These are phyloP conservation scores for Polyergus mexicanus DNA, from an alignment of 1,140 invertebrate species.

Conservation along the genomic window DNA sequence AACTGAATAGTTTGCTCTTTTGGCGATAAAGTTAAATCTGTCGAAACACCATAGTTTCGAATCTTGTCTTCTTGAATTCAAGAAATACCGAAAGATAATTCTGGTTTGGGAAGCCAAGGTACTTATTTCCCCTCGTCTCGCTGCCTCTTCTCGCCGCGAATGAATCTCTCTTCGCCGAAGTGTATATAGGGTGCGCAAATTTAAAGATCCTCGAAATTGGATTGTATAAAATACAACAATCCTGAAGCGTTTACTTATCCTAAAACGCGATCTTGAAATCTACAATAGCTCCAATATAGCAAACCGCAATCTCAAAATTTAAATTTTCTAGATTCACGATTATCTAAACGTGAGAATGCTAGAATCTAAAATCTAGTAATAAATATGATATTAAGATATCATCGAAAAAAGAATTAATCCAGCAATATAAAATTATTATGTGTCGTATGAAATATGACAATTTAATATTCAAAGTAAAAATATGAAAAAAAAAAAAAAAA, in stretches of 20 bases:
- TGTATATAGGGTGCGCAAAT: slow-evolving; percentile 41
- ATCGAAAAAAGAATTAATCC: too few relatives aligned
- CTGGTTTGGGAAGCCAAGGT: slow-evolving; percentile 24
- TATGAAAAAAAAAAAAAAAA: not conserved
- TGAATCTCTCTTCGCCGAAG: slow-evolving; percentile 34
- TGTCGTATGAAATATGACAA: not conserved
- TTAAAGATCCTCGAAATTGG: slow-evolving; percentile 16
- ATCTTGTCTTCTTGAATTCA: not conserved
- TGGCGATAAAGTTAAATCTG: not conserved
- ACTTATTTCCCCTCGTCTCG: slow-evolving; percentile 51
- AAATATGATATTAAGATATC: too few relatives aligned
- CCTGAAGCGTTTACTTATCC: not conserved
- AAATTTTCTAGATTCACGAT: not conserved
- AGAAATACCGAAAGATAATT: slow-evolving; percentile 61
- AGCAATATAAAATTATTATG: too few relatives aligned
- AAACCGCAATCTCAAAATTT: not conserved
- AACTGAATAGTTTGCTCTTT: not conserved
- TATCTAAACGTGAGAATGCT: not conserved
- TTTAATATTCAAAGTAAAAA: not conserved
- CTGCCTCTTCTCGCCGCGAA: slow-evolving; percentile 30
- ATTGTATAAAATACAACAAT: slow-evolving; percentile 19
- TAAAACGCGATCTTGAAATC: not conserved
- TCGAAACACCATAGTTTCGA: slow-evolving; percentile 25
- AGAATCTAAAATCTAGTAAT: too few relatives aligned
- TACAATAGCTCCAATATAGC: not conserved